phyloP scores from a whole-genome alignment of 2,113 vertebrate genomes.

The Atlantisia rogersi region DNA sequence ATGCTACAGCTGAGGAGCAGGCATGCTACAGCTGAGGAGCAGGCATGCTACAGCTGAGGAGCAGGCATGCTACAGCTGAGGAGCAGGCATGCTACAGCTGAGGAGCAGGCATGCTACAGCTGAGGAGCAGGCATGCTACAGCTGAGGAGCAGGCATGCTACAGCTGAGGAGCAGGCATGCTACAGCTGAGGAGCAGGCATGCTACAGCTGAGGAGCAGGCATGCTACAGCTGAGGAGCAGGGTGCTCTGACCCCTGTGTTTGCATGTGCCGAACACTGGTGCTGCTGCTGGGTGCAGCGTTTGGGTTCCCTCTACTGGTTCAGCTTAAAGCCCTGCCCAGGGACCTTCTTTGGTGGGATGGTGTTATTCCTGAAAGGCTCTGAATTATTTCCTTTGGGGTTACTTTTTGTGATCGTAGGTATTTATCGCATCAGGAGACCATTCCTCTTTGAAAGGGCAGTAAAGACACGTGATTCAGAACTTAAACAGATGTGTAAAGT shows the following conservation, averaged over 20 bases:
- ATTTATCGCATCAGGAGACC: neutral
- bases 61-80: neutral
- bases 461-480: neutral
- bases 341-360: neutral
- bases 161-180: neutral
- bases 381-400: neutral
- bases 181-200: neutral
- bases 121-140: neutral
- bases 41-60: neutral
- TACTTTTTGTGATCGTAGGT: neutral
- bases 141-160: neutral
- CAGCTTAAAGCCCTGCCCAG: neutral
- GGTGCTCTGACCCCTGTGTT: neutral
- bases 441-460: neutral
- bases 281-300: neutral
- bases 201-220: neutral
- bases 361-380: neutral
- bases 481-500: neutral
- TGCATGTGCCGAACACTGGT: rapidly evolving
- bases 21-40: neutral
- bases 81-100: neutral
- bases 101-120: neutral
- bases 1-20: neutral
- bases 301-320: constrained; percentile 31
- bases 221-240: neutral